A percentile compares a stretch with the other conserved stretches of the same genome.
phyloP scores from a whole-genome alignment of 2,113 vertebrate genomes.

The Trichechus manatus region DNA sequence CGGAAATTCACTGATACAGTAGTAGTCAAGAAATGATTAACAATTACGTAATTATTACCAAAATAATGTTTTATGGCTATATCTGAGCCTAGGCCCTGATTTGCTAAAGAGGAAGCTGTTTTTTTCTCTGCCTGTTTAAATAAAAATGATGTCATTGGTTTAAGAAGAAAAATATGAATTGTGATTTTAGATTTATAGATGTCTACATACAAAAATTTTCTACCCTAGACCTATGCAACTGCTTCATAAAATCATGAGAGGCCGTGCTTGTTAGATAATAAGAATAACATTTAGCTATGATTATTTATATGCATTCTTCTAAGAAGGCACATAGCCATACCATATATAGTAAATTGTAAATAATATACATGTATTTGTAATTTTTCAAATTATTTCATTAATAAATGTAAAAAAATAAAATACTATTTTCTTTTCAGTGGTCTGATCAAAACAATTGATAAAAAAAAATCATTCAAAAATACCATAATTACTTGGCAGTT shows the following conservation, averaged over 20 bases:
- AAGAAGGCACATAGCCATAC: background rate
- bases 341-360: background rate
- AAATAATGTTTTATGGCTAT: background rate
- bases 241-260: background rate
- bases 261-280: background rate
- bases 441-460: background rate
- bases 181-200: background rate
- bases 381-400: background rate
- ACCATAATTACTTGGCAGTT: background rate
- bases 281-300: conserved; percentile 19
- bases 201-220: background rate
- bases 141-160: conserved; percentile 31
- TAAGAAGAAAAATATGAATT: conserved; percentile 3
- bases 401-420: background rate
- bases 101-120: background rate
- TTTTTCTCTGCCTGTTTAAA: background rate
- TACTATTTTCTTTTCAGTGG: background rate
- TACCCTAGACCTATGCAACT: background rate
- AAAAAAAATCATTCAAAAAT: background rate
- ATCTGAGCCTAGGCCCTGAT: background rate
- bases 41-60: background rate
- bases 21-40: background rate
- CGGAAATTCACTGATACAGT: background rate
- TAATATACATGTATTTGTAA: background rate
- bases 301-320: background rate